Percentiles rank a stretch among this genome's conserved stretches.
Evolutionary conservation across 2,888 invertebrate genomes (phyloP).

Genomic region (Leptothorax acervorum): DNA sequence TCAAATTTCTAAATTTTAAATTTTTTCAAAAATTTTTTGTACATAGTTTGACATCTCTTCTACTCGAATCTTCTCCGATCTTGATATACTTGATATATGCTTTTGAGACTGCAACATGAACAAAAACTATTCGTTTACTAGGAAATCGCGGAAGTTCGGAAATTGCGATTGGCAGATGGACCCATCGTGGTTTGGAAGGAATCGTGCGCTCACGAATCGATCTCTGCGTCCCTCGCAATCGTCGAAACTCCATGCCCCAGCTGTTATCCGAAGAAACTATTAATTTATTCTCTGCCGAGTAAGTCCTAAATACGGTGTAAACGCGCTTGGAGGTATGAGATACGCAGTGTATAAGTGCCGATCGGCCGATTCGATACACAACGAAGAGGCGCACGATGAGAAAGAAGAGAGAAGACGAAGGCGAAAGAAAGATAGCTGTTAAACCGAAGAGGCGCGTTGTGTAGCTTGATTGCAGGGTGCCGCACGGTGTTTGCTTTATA

Average conservation of each 20-base stretch:
- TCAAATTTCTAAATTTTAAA: not conserved
- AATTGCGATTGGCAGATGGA: conserved; percentile 20
- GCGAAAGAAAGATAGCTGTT: conserved; percentile 48
- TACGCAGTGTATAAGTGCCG: conserved; percentile 76
- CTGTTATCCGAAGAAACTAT: conserved; percentile 80
- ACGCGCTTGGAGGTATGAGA: conserved; percentile 81
- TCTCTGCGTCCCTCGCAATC: conserved; percentile 73
- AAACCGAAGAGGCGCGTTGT: conserved; percentile 74
- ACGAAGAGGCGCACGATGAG: conserved; percentile 6
- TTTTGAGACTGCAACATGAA: not conserved
- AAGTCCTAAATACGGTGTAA: conserved; percentile 83
- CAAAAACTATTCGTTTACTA: not conserved
- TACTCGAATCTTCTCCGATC: not conserved
- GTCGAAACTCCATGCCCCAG: conserved; percentile 76
- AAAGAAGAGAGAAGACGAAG: conserved; percentile 31
- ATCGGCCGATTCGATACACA: conserved; percentile 78
- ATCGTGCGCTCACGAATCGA: conserved; percentile 51
- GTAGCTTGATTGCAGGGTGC: conserved; percentile 84
- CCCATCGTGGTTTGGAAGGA: conserved; percentile 13
- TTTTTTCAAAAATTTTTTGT: not conserved
- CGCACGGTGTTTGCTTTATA: conserved; percentile 84
- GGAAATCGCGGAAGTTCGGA: not conserved
- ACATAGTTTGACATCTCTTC: not conserved
- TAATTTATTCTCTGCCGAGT: conserved; percentile 83
- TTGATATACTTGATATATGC: not conserved